Conservation (phyloP, 2,113 vertebrate species). For the Charadrius vociferus region DNA sequence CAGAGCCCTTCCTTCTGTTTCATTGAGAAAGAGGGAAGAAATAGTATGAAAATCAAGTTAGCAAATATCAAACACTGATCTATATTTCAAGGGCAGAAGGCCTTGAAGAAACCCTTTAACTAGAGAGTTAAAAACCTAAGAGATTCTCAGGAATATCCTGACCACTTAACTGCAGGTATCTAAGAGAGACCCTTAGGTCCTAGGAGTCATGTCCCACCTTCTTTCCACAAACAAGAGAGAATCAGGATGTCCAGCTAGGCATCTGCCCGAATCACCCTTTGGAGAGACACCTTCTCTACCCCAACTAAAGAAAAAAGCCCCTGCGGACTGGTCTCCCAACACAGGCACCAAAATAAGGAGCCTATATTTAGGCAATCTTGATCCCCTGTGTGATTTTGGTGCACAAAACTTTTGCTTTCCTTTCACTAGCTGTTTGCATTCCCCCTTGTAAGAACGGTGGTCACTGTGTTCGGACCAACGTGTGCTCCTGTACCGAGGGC, state of each 20-base stretch:
- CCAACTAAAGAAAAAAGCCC: neutral
- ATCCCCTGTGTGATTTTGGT: neutral
- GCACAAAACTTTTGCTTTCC: neutral
- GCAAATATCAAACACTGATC: neutral
- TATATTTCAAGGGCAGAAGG: neutral
- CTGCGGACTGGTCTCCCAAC: neutral
- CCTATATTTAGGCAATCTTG: too few species aligned
- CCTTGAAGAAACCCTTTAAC: neutral
- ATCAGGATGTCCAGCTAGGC: too few species aligned
- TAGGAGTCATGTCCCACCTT: neutral
- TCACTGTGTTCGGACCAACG: conserved; percentile 83
- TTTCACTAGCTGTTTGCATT: conserved; percentile 83
- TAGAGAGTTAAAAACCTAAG: neutral
- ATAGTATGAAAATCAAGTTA: neutral
- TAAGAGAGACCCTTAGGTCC: neutral
- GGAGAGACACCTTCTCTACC: neutral
- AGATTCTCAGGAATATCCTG: neutral
- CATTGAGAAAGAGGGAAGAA: neutral
- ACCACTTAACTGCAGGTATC: neutral
- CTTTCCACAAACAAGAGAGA: neutral
- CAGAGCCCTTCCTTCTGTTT: neutral
- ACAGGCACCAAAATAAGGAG: neutral
- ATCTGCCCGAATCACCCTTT: neutral
- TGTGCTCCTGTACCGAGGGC: conserved; percentile 85
- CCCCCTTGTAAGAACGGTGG: conserved; percentile 91